phyloP scores from a whole-genome alignment of 2,113 vertebrate species.

The Scortum barcoo region DNA sequence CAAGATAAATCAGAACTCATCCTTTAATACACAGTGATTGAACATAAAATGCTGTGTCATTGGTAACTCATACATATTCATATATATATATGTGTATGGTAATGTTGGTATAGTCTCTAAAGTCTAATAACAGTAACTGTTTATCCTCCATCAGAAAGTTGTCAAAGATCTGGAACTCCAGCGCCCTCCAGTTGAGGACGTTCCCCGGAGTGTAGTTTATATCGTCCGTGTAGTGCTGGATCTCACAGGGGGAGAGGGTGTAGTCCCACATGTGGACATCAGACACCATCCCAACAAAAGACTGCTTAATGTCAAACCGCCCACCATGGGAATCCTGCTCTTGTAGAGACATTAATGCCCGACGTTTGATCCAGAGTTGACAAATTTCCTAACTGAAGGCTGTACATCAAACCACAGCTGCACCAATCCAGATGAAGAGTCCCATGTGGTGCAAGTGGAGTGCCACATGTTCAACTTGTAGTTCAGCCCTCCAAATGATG shows the following conservation, averaged over 20 bases:
- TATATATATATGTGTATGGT: no score
- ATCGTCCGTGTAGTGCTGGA: slow-evolving; percentile 48
- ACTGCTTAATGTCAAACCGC: slow-evolving; percentile 59
- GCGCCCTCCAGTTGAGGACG: slow-evolving; percentile 73
- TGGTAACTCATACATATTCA: no score
- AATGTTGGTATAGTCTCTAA: no score
- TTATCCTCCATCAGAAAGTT: slow-evolving; percentile 56
- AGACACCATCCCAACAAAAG: slow-evolving; percentile 72
- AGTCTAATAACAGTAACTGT: neutral
- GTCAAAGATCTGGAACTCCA: slow-evolving; percentile 52
- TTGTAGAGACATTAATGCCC: slow-evolving; percentile 33
- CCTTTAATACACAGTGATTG: no score
- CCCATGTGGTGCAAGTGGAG: slow-evolving; percentile 75
- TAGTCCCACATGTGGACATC: slow-evolving; percentile 81
- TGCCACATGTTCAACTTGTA: slow-evolving; percentile 63
- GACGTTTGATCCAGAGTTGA: neutral
- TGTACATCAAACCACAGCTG: slow-evolving; percentile 73
- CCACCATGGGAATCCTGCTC: slow-evolving; percentile 72
- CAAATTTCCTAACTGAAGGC: slow-evolving; percentile 31
- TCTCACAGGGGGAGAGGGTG: slow-evolving; percentile 68
- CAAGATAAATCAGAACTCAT: no score
- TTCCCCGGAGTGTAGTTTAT: slow-evolving; percentile 72
- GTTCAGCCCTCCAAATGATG: neutral
- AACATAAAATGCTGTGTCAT: no score
- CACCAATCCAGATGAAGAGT: slow-evolving; percentile 50